Evolutionary conservation across 2,797 vertebrate genomes (phyloP), one percentile per base, ranked within the genome.

Genomic region (Decapterus maruadsi): DNA sequence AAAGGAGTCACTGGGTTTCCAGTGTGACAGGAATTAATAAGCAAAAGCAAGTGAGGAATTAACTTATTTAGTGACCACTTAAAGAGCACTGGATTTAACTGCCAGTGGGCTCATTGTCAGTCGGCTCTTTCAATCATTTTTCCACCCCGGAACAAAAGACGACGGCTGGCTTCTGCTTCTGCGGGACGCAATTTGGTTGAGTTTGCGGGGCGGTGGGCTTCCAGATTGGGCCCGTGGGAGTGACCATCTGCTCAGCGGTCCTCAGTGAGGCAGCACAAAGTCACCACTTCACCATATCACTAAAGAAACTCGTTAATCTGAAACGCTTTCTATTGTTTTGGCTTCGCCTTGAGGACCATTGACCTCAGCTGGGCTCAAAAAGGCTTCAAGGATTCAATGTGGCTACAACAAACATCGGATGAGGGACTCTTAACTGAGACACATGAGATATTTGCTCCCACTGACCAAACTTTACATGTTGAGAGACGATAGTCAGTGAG

Each of bases 161-260:
- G 3, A 34, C 42, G 10, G 19, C 34, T 64, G 76, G 62, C 40
- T 51, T 51, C 4, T 59, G 10, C 40, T 68, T 72, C 58, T 75
- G 71, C 63, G 3, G 26, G 20, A 62, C 74, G 58, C 42, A 48
- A 40, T 75, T 62, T 66, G 48, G 26, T 46, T 13, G 38, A 72
- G 60, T 71, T 80, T 68, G 69, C 56, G 38, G 60, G 48, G 31
- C 45, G 48, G 43, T 9, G 34, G 51, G 31, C 71, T 45, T 62
- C 62, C 58, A 77, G 50, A 83, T 72, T 72, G 77, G 63, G 8
- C 78, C 80, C 66, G 12, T 40, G 65, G 83, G 80, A 84, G 50
- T 26, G 43, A 69, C 82, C 81, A 86, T 85, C 75, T 89, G 89
- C 76, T 88, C 72, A 48, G 68, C 60, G 55, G 61, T 81, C 70